These are phyloP conservation scores for Aptenodytes forsteri DNA, from an alignment of 2,113 vertebrate species.

Conservation along the genomic window DNA sequence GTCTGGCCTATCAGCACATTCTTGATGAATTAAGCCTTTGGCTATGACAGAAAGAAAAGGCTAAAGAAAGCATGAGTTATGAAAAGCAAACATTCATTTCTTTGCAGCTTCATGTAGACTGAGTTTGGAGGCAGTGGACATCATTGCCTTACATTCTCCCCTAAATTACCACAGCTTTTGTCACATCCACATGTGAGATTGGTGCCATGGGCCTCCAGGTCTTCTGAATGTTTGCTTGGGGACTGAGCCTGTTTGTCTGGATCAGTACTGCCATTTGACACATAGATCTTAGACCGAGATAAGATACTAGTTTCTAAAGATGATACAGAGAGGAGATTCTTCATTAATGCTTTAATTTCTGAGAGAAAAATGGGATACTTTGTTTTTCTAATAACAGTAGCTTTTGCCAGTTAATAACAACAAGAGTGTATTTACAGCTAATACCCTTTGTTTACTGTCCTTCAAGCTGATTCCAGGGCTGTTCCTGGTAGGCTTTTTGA, in stretches of 20 bases:
- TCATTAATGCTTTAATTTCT: background rate
- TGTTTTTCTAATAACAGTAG: background rate
- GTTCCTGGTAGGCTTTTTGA: background rate
- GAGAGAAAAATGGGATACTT: background rate
- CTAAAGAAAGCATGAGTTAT: conserved; percentile 50
- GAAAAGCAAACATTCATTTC: conserved; percentile 38
- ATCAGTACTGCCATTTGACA: background rate
- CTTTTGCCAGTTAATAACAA: background rate
- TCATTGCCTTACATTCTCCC: background rate
- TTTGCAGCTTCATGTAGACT: background rate
- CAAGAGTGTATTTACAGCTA: background rate
- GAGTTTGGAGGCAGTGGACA: background rate
- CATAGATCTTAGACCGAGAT: background rate
- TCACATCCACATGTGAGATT: background rate
- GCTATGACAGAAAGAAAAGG: conserved; percentile 24
- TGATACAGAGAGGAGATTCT: background rate
- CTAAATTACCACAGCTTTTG: background rate
- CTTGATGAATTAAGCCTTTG: conserved; percentile 53
- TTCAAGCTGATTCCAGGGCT: background rate
- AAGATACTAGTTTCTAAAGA: background rate
- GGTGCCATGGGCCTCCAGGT: background rate
- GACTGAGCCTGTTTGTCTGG: background rate
- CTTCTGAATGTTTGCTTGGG: background rate
- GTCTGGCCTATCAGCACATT: conserved; percentile 79
- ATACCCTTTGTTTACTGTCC: background rate